These are phyloP conservation scores for Cavia porcellus DNA, from an alignment of 2,113 vertebrate species.

Conservation along the genomic window DNA sequence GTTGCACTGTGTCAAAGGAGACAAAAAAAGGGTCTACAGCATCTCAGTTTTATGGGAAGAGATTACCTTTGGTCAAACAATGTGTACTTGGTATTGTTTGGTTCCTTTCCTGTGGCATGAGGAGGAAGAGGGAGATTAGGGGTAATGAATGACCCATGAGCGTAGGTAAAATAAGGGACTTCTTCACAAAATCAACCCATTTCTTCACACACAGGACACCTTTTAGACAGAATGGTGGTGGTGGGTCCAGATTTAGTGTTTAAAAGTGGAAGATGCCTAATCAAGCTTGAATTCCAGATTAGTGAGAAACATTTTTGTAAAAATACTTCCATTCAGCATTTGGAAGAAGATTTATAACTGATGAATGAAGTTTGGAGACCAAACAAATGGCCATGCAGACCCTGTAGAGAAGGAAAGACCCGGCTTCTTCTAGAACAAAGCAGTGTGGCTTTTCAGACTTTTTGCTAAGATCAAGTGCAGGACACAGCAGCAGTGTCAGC, in stretches of 20 bases:
- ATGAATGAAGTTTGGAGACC: not conserved
- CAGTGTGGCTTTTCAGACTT: no score
- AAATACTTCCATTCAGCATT: not conserved
- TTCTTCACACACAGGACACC: not conserved
- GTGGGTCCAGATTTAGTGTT: not conserved
- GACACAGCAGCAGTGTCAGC: no score
- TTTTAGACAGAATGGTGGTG: not conserved
- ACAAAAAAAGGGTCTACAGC: not conserved
- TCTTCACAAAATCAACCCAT: not conserved
- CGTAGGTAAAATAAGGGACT: not conserved
- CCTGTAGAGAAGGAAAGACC: not conserved
- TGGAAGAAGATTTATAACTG: not conserved
- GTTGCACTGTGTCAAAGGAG: not conserved
- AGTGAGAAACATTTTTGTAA: not conserved
- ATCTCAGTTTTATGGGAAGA: not conserved
- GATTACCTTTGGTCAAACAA: not conserved
- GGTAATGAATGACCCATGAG: accelerated
- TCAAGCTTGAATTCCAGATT: not conserved
- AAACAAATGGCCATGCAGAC: not conserved
- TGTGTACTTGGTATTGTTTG: not conserved
- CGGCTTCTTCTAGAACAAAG: not conserved
- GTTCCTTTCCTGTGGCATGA: not conserved
- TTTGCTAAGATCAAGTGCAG: no score
- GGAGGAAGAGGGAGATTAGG: not conserved
- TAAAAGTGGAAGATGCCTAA: not conserved